phyloP scores from a whole-genome alignment of 2,113 vertebrate species.

The Poicephalus meyeri region DNA sequence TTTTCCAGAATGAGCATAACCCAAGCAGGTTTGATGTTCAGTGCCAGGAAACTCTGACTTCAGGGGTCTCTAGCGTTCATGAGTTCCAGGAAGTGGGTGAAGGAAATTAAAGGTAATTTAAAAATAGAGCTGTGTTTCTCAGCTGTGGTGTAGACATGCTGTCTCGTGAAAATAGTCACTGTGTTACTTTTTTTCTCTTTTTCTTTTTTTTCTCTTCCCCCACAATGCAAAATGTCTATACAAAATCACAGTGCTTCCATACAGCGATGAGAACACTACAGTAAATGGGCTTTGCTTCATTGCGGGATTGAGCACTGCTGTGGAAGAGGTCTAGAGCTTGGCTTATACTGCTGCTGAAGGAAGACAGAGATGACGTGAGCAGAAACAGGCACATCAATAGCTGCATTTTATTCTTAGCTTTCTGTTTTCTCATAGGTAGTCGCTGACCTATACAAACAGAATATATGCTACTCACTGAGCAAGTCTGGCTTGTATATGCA shows the following conservation, averaged over 20 bases:
- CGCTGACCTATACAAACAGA: not conserved
- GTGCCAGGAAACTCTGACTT: slow-evolving; percentile 60
- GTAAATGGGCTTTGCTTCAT: not conserved
- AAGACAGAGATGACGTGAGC: not conserved
- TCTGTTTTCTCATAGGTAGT: not conserved
- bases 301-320: not conserved
- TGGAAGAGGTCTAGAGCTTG: not conserved
- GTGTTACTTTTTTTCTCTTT: not conserved
- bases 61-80: slow-evolving; percentile 7
- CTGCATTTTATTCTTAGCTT: not conserved
- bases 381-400: not conserved
- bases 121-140: slow-evolving; percentile 6
- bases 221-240: not conserved
- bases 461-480: not conserved
- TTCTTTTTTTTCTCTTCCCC: not conserved
- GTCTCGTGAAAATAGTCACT: not conserved
- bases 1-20: slow-evolving; percentile 25
- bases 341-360: not conserved
- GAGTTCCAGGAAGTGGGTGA: slow-evolving; percentile 21
- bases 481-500: not conserved
- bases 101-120: slow-evolving; percentile 28
- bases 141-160: not conserved
- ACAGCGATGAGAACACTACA: not conserved
- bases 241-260: not conserved
- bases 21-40: not conserved